phyloP scores from a whole-genome alignment of 2,888 invertebrate genomes.

The Orthosia cruda region DNA sequence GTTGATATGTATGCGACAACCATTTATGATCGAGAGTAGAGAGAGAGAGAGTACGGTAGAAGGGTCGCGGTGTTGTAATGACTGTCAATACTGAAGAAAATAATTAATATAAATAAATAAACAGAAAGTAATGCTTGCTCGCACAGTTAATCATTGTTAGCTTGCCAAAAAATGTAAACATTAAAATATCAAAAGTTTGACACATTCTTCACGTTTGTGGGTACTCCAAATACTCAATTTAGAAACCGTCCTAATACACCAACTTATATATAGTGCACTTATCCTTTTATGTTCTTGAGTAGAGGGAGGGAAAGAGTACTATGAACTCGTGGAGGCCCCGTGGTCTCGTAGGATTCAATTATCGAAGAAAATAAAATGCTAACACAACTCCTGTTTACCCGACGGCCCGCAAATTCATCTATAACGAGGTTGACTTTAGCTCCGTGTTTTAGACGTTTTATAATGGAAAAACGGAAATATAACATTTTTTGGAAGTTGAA shows the following conservation, averaged over 20 bases:
- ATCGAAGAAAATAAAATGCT: conserved; percentile 83
- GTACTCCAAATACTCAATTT: no score
- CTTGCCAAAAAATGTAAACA: no score
- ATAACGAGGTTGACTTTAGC: conserved; percentile 78
- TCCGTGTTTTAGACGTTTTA: conserved; percentile 66
- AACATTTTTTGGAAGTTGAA: conserved; percentile 14
- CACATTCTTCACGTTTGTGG: no score
- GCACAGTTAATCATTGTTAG: no score
- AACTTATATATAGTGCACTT: neutral
- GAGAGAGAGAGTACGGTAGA: no score
- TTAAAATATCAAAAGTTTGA: neutral
- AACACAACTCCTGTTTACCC: conserved; percentile 81
- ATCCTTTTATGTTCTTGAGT: conserved; percentile 37
- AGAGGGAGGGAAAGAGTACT: conserved; percentile 21
- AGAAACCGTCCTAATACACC: neutral
- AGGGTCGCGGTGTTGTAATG: no score
- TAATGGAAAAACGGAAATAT: conserved; percentile 69
- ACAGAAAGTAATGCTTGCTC: no score
- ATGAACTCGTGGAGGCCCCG: conserved; percentile 47
- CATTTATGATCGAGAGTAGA: no score
- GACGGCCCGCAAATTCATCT: conserved; percentile 78
- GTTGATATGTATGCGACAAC: no score
- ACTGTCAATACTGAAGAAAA: no score
- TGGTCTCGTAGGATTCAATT: conserved; percentile 80
- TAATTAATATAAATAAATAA: no score